These are phyloP conservation scores for Aurelia sp. DNA, from an alignment of 30 jellyfish, hydroid and myxozoan species.

Conservation along the genomic window DNA sequence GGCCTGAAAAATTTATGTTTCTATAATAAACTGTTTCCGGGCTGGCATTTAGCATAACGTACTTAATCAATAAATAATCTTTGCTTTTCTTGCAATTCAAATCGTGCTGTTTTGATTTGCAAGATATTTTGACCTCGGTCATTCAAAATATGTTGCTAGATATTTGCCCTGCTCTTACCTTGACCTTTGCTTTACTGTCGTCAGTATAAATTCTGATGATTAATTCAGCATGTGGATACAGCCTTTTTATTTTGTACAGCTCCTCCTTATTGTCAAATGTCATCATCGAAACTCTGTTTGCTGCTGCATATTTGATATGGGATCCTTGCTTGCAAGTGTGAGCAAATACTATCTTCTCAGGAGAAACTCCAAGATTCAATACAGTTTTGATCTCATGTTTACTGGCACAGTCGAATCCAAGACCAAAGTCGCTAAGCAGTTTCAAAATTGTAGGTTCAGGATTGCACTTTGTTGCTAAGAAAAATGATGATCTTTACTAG, in stretches of 20 bases:
- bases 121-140: too few relatives aligned
- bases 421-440: constrained; percentile 59
- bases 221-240: constrained; percentile 31
- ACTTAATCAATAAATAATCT: too few relatives aligned
- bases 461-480: constrained; percentile 87
- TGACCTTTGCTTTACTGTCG: constrained; percentile 63
- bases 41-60: too few relatives aligned
- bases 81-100: too few relatives aligned
- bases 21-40: too few relatives aligned
- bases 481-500: too few relatives aligned
- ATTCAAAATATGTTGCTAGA: too few relatives aligned
- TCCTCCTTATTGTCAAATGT: constrained; percentile 85
- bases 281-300: constrained; percentile 57
- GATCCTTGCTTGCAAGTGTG: constrained; percentile 85
- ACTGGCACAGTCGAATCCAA: constrained; percentile 93
- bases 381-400: constrained; percentile 62
- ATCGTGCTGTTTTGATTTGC: too few relatives aligned
- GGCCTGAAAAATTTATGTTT: too few relatives aligned
- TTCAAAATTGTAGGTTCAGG: constrained; percentile 72
- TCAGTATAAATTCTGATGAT: constrained; percentile 81
- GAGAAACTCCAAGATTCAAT: constrained; percentile 75
- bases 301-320: constrained; percentile 48
- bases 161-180: too few relatives aligned
- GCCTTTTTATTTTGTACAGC: constrained; percentile 63
- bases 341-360: constrained; percentile 82